Percentiles rank a stretch among this genome's conserved stretches.
Conservation (phyloP, 2,888 invertebrate genomes). For the Pinctada fucata region DNA sequence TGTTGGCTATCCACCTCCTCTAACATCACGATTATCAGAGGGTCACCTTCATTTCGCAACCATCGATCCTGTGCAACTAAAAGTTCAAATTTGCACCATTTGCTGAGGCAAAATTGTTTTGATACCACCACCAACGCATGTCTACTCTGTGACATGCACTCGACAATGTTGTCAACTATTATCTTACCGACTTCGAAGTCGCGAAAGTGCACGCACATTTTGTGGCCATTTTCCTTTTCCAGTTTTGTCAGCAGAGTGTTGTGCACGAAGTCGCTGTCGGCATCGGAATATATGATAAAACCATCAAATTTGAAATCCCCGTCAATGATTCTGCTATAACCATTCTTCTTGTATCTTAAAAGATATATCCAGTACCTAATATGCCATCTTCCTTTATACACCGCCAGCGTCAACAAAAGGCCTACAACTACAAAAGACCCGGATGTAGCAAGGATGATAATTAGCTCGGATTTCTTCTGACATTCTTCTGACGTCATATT, state of each 20-base stretch:
- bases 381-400: slow-evolving; percentile 80
- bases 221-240: slow-evolving; percentile 78
- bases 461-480: not conserved
- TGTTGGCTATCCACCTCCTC: not conserved
- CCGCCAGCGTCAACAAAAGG: slow-evolving; percentile 20
- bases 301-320: slow-evolving; percentile 80
- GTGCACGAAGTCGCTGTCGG: slow-evolving; percentile 83
- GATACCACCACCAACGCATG: slow-evolving; percentile 83
- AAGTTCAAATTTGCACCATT: slow-evolving; percentile 87
- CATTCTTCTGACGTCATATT: not conserved
- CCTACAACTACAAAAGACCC: not conserved
- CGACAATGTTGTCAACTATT: slow-evolving; percentile 85
- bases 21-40: not conserved
- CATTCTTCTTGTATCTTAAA: not conserved
- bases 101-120: slow-evolving; percentile 82
- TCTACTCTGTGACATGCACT: slow-evolving; percentile 83
- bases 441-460: not conserved
- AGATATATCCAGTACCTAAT: slow-evolving; percentile 80
- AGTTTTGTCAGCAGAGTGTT: slow-evolving; percentile 82
- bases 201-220: slow-evolving; percentile 83
- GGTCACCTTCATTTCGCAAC: not conserved
- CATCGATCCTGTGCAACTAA: slow-evolving; percentile 81
- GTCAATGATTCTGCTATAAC: slow-evolving; percentile 42
- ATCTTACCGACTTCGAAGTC: slow-evolving; percentile 85
- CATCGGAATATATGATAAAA: slow-evolving; percentile 84